Evolutionary conservation across 2,797 vertebrate species (phyloP).

Genomic region (Synanceia verrucosa): DNA sequence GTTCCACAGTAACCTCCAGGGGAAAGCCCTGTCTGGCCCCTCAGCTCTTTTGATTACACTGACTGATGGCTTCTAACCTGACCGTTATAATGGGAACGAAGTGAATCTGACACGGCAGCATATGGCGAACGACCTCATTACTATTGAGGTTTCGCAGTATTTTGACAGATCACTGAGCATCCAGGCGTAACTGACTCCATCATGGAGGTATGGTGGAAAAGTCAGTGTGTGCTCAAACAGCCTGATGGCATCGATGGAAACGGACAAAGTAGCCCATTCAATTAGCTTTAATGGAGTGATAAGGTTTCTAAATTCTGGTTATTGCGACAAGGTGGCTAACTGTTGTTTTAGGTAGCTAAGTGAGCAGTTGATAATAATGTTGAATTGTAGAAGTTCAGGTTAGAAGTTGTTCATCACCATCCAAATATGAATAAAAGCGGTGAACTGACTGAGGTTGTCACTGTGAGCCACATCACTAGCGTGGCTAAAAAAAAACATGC

Average conservation of each 20-base stretch:
- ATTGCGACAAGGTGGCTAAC: not conserved
- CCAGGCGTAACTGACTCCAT: not conserved
- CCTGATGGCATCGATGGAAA: not conserved
- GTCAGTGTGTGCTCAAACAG: conserved; percentile 1
- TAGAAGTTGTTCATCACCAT: not conserved
- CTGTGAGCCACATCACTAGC: not conserved
- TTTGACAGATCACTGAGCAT: conserved; percentile 20
- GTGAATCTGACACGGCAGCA: conserved; percentile 18
- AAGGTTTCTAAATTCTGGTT: conserved; percentile 5
- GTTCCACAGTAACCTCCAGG: conserved; percentile 7
- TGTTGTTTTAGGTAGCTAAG: not conserved
- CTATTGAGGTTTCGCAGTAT: not conserved
- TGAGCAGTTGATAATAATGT: not conserved
- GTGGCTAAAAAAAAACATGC: not conserved
- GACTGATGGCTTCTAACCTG: conserved; percentile 23
- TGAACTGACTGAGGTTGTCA: not conserved
- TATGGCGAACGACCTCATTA: conserved; percentile 13
- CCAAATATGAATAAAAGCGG: not conserved
- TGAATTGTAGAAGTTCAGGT: not conserved
- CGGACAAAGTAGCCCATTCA: not conserved
- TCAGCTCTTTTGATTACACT: conserved; percentile 13
- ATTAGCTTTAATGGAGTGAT: conserved; percentile 12
- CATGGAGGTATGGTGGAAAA: not conserved
- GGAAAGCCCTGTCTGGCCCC: not conserved
- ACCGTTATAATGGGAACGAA: not conserved